These are phyloP conservation scores for Argentina silus DNA, from an alignment of 2,797 vertebrate genomes.

Conservation along the genomic window DNA sequence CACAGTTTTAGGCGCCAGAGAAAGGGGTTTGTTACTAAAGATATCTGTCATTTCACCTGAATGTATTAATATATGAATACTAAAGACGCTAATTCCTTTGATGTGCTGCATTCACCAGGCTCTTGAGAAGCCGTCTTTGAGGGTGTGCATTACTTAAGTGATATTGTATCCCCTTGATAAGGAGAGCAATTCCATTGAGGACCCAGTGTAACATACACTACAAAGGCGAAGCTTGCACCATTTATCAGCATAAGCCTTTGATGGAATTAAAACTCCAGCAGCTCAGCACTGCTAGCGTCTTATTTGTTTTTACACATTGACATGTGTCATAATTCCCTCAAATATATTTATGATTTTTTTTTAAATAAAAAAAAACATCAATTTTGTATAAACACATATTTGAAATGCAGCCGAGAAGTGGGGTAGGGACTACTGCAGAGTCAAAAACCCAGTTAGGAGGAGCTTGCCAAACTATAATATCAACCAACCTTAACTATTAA, in stretches of 20 bases:
- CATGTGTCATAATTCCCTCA: conserved; percentile 64
- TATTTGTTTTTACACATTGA: conserved; percentile 65
- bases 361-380: conserved; percentile 56
- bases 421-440: conserved; percentile 27
- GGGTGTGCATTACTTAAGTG: conserved; percentile 71
- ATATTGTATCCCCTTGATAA: conserved; percentile 76
- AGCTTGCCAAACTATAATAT: conserved; percentile 32
- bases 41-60: conserved; percentile 67
- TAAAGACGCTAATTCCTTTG: conserved; percentile 68
- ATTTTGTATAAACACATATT: conserved; percentile 61
- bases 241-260: conserved; percentile 75
- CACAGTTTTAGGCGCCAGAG: conserved; percentile 49
- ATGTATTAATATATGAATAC: conserved; percentile 59
- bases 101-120: conserved; percentile 66
- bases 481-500: conserved; percentile 20
- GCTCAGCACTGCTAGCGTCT: conserved; percentile 53
- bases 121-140: conserved; percentile 65
- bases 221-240: conserved; percentile 66
- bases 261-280: conserved; percentile 77
- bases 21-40: conserved; percentile 48
- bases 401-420: conserved; percentile 40
- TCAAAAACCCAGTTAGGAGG: conserved; percentile 28
- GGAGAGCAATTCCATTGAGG: conserved; percentile 70
- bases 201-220: conserved; percentile 65
- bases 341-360: conserved; percentile 53